Evolutionary conservation across 2,888 invertebrate species (phyloP), one percentile per base, ranked within the genome.

Genomic region (Hemistola chrysoprasaria): DNA sequence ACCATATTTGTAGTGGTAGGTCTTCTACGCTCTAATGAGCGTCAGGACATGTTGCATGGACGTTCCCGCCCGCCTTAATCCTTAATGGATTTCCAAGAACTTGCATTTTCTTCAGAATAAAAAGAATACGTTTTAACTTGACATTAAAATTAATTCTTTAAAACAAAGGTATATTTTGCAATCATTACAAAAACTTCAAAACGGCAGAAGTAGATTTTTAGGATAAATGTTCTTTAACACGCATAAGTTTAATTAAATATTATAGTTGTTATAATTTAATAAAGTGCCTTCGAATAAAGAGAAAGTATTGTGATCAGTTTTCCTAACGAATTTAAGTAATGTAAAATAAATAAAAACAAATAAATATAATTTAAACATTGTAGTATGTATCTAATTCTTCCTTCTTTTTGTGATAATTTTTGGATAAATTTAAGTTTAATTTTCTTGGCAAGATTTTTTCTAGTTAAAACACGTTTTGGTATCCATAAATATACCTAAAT

Each of bases 341-440:
- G 16, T 16, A 16, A n/a, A n/a, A n/a, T n/a, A n/a, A n/a, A n/a
- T n/a, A n/a, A n/a, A n/a, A n/a, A n/a, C 4, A 16, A 16, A 16
- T 4, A 16, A 16, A 16, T 16, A 16, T 16, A 50, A 39, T 38
- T 41, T 38, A 20, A 42, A 47, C 46, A 22, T 37, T 37, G 30
- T 52, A 50, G 30, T 54, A 51, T 28, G 30, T 54, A 51, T 28
- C 57, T 38, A 40, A 58, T 56, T 70, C 74, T 74, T 74, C 74
- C 74, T 50, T 56, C 48, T 53, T 46, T 39, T 56, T 74, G 72
- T 74, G 72, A 74, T 74, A 66, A 66, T 61, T 60, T 58, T 55
- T 51, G 52, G 47, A 33, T 56, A 48, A 42, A 38, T 24, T 23
- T 36, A 41, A 11, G 26, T 29, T 37, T 40, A 36, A 21, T 36